phyloP scores from a whole-genome alignment of 2,888 invertebrate species.

The Oscheius sp. region DNA sequence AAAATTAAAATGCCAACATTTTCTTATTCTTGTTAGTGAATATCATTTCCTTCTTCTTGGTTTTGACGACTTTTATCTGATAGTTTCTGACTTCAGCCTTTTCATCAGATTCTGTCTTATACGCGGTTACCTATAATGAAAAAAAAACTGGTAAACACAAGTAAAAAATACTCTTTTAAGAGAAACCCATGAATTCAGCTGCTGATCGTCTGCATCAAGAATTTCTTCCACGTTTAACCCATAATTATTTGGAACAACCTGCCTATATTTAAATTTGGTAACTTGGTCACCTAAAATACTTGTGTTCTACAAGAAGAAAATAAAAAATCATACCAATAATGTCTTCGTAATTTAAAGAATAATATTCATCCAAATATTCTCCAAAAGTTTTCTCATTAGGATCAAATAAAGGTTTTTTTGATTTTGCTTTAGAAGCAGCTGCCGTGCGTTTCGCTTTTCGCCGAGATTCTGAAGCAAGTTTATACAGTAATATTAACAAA shows the following conservation, averaged over 20 bases:
- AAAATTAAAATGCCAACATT: conserved; percentile 17
- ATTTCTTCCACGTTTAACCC: conserved; percentile 94
- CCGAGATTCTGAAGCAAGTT: conserved; percentile 46
- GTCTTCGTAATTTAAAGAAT: conserved; percentile 93
- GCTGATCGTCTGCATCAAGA: conserved; percentile 88
- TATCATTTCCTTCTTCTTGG: conserved; percentile 83
- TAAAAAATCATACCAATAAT: conserved; percentile 80
- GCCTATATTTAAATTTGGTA: conserved; percentile 89
- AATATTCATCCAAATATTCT: conserved; percentile 93
- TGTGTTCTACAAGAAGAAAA: neutral
- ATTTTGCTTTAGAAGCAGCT: conserved; percentile 77
- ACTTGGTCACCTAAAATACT: conserved; percentile 80
- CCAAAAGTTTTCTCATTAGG: conserved; percentile 84
- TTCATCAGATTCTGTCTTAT: conserved; percentile 82
- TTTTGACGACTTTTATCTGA: conserved; percentile 82
- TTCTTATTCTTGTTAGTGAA: conserved; percentile 74
- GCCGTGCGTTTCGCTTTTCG: conserved; percentile 79
- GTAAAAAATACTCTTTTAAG: conserved; percentile 80
- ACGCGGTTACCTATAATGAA: conserved; percentile 61
- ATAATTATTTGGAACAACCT: conserved; percentile 87
- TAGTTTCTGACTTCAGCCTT: conserved; percentile 84
- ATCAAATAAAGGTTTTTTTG: conserved; percentile 87
- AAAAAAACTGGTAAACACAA: neutral
- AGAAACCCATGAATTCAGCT: conserved; percentile 94
- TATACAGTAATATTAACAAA: neutral